Evolutionary conservation across 1,140 invertebrate species (phyloP), one percentile per base, ranked within the genome.

Genomic region (Macrobrachium rosenbergii): DNA sequence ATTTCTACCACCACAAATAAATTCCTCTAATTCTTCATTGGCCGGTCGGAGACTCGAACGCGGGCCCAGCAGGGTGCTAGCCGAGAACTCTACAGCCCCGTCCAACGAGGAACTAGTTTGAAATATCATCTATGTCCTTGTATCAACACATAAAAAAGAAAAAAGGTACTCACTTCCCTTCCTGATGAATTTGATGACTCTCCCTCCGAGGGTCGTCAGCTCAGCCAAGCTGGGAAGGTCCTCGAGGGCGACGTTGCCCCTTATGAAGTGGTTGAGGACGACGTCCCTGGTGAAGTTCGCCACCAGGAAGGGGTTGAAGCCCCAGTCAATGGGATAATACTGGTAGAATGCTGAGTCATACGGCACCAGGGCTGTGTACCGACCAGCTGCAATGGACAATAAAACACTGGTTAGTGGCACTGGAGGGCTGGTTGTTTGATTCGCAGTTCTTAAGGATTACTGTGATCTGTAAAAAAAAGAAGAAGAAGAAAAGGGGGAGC

Each of bases 291-390:
- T 94, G 90, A 95, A 95, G 90, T 94, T 94, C 16, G 93, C 93
- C 59, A 95, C 94, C 88, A 93, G 93, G 91, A 95, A 95, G 7
- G 94, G 94, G 91, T 95, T 94, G 91, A 95, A 95, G 60, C 94
- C 94, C 94, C 94, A 95, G 91, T 95, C 94, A 87, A 95, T 94
- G 63, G 94, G 94, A 91, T 94, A 94, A 94, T 94, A 95, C 83
- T 93, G 91, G 90, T 94, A 94, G 90, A 95, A 95, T 77, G 94
- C 94, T 89, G 93, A 92, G 91, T 94, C 94, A 19, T 93, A 93
- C 10, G 94, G 94, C 86, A 95, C 93, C 84, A 95, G 92, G 12
- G 94, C 93, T 12, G 94, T 95, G 89, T 94, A 95, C 77, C 93
- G 92, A 88, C 93, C 93, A 90, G 93, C 94, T 94, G 91, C 37